These are phyloP conservation scores for Poeciliopsis turrubarensis DNA, from an alignment of 2,113 vertebrate genomes.

Conservation along the genomic window DNA sequence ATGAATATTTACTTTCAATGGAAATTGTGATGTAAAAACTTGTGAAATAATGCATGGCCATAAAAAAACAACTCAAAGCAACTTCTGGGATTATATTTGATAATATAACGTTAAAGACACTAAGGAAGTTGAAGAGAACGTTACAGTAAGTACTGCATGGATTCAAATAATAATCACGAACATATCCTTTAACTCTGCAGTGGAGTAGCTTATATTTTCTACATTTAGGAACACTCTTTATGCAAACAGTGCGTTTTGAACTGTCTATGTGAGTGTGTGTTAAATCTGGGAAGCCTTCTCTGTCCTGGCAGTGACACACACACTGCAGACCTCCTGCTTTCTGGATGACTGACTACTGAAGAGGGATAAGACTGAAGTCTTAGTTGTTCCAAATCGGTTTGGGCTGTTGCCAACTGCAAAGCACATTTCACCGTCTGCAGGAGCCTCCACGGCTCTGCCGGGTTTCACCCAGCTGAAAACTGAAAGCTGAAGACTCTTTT, in stretches of 20 bases:
- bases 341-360: constrained; percentile 64
- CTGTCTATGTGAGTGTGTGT: constrained; percentile 18
- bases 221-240: constrained; percentile 18
- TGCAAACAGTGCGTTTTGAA: constrained; percentile 23
- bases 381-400: constrained; percentile 58
- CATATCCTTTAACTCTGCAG: not conserved
- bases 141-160: not conserved
- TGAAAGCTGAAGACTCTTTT: constrained; percentile 15
- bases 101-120: constrained; percentile 1
- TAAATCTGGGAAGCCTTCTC: constrained; percentile 31
- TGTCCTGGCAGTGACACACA: constrained; percentile 32
- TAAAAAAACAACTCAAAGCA: no score
- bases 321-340: constrained; percentile 43
- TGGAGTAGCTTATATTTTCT: constrained; percentile 6
- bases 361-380: constrained; percentile 60
- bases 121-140: not conserved
- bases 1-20: not conserved
- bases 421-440: constrained; percentile 44
- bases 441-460: constrained; percentile 23
- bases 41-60: no score
- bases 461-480: constrained; percentile 41
- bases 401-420: constrained; percentile 50
- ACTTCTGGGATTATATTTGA: no score
- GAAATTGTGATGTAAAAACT: not conserved
- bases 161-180: not conserved